A percentile compares a stretch with the other conserved stretches of the same genome.
Evolutionary conservation across 2,797 vertebrate species (phyloP).

Genomic region (Myotis myotis): DNA sequence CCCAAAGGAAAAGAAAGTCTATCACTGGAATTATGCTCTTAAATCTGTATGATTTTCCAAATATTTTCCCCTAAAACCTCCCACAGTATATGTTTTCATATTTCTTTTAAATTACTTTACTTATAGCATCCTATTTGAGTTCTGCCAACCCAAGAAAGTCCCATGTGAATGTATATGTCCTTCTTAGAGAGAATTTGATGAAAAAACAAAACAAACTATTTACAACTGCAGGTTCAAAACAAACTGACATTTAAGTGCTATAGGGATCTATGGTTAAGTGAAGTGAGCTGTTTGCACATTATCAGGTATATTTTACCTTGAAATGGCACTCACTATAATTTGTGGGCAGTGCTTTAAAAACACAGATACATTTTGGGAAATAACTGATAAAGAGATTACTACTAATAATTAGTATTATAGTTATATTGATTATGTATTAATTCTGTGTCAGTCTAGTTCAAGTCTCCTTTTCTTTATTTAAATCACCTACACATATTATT

Average conservation of each 20-base stretch:
- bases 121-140: not conserved
- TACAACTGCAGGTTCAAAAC: not conserved
- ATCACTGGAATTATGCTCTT: not conserved
- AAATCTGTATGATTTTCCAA: not conserved
- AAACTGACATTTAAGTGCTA: not conserved
- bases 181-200: not conserved
- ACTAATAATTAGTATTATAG: not conserved
- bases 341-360: not conserved
- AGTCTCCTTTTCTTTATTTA: not conserved
- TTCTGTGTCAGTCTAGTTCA: not conserved
- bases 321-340: not conserved
- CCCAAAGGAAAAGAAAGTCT: not conserved
- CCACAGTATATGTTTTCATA: not conserved
- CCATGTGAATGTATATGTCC: not conserved
- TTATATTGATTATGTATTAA: not conserved
- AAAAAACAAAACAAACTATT: not conserved
- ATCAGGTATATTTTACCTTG: slow-evolving; percentile 1
- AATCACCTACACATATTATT: not conserved
- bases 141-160: not conserved
- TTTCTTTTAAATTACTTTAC: slow-evolving; percentile 34
- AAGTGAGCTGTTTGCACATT: not conserved
- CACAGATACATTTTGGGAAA: not conserved
- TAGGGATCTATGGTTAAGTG: not conserved
- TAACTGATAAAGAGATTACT: not conserved
- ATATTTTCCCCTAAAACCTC: not conserved